phyloP scores from a whole-genome alignment of 2,797 vertebrate species.

The Chromis chromis region DNA sequence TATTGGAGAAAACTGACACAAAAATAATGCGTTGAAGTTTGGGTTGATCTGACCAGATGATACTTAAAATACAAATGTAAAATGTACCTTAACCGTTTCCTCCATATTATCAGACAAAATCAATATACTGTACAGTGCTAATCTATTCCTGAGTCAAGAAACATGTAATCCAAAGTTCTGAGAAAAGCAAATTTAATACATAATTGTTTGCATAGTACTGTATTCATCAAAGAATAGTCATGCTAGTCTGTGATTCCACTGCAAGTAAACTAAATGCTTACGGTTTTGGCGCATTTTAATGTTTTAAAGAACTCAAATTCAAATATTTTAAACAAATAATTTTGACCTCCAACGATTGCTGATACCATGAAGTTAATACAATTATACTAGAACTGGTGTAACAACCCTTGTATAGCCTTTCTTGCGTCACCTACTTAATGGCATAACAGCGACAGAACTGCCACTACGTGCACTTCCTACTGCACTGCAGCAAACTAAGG shows the following conservation, averaged over 20 bases:
- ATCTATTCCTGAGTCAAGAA: no score
- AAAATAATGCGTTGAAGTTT: no score
- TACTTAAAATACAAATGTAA: no score
- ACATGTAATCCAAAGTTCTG: no score
- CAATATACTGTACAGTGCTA: no score
- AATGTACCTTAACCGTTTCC: no score
- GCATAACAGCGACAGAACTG: slow-evolving; percentile 68
- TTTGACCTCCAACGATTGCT: not conserved
- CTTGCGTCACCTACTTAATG: slow-evolving; percentile 80
- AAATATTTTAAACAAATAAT: no score
- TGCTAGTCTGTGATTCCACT: not conserved
- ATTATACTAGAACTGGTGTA: not conserved
- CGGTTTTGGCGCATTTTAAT: not conserved
- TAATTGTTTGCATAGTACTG: no score
- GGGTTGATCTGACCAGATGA: no score
- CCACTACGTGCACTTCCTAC: slow-evolving; percentile 65
- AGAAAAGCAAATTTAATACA: no score
- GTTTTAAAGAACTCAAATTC: not conserved
- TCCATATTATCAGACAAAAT: no score
- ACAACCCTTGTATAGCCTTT: slow-evolving; percentile 1
- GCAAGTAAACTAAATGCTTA: not conserved
- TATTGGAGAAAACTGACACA: not conserved
- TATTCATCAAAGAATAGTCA: not conserved
- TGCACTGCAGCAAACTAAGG: slow-evolving; percentile 77
- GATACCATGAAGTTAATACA: not conserved